Percentiles rank a stretch among this genome's conserved stretches.
phyloP scores from a whole-genome alignment of 2,888 invertebrate species.

The Diabrotica balteata region DNA sequence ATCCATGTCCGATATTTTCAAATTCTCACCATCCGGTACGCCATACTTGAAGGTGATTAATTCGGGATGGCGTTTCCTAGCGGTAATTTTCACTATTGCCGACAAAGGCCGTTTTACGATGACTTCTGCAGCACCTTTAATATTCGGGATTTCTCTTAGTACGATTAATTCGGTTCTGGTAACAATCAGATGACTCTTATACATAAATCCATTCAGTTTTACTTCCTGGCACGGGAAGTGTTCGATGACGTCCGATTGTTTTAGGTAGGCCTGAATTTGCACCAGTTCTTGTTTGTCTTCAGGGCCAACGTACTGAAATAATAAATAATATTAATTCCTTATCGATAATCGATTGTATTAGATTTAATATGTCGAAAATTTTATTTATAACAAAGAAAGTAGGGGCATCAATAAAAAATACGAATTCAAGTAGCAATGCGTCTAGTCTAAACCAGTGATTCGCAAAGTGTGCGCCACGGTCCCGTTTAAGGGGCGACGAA shows the following conservation, averaged over 20 bases:
- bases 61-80: conserved; percentile 93
- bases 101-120: conserved; percentile 87
- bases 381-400: no score
- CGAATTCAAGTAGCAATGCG: no score
- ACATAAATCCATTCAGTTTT: conserved; percentile 86
- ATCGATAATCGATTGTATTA: no score
- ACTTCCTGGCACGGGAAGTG: conserved; percentile 93
- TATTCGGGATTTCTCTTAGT: conserved; percentile 78
- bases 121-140: conserved; percentile 82
- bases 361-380: no score
- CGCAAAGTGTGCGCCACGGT: no score
- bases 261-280: conserved; percentile 80
- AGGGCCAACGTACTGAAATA: conserved; percentile 58
- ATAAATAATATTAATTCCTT: conserved; percentile 7
- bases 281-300: conserved; percentile 81
- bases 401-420: no score
- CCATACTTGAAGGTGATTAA: conserved; percentile 98
- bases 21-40: conserved; percentile 78
- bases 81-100: conserved; percentile 95
- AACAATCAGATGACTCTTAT: conserved; percentile 86
- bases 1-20: conserved; percentile 89
- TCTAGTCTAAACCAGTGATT: no score
- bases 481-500: no score
- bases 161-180: conserved; percentile 87
- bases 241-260: conserved; percentile 83